Percentiles rank a stretch among this genome's conserved stretches.
Evolutionary conservation across 2,797 vertebrate species (phyloP).

Genomic region (Melanotaenia nigrans): DNA sequence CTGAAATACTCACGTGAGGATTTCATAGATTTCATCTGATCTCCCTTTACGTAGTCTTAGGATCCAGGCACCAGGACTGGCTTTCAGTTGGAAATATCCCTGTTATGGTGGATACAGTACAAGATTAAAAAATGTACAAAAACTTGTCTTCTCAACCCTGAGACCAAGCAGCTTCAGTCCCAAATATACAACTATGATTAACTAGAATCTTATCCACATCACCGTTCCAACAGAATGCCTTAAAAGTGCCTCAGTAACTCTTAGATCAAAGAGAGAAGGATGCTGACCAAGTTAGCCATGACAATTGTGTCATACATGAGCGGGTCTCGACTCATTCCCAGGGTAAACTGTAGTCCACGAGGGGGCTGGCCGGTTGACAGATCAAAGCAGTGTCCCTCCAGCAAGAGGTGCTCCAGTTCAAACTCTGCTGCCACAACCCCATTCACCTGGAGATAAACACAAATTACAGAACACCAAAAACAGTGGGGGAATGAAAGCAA

Average conservation of each 20-base stretch:
- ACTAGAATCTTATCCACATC: background rate
- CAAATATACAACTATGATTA: background rate
- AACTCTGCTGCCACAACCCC: constrained; percentile 90
- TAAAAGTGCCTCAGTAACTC: background rate
- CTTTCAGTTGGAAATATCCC: constrained; percentile 99
- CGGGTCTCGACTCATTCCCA: constrained; percentile 89
- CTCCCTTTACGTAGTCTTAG: constrained; percentile 91
- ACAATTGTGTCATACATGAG: constrained; percentile 94
- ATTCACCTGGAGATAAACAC: constrained; percentile 79
- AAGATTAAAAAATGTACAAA: constrained; percentile 16
- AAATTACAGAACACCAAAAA: constrained; percentile 20
- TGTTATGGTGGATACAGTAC: constrained; percentile 62
- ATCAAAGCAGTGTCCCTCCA: constrained; percentile 97
- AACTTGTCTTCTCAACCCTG: constrained; percentile 7
- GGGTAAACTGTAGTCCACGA: constrained; percentile 93
- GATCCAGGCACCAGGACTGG: constrained; percentile 94
- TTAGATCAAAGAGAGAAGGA: constrained; percentile 7
- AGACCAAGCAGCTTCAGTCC: background rate
- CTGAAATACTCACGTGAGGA: constrained; percentile 87
- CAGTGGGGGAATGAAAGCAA: constrained; percentile 1
- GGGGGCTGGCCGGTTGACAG: constrained; percentile 89
- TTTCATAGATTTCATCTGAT: constrained; percentile 93
- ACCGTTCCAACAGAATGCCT: background rate
- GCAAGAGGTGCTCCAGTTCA: constrained; percentile 92
- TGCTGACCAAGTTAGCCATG: constrained; percentile 95